Evolutionary conservation across 2,113 vertebrate species (phyloP).

Genomic region (Clarias gariepinus): DNA sequence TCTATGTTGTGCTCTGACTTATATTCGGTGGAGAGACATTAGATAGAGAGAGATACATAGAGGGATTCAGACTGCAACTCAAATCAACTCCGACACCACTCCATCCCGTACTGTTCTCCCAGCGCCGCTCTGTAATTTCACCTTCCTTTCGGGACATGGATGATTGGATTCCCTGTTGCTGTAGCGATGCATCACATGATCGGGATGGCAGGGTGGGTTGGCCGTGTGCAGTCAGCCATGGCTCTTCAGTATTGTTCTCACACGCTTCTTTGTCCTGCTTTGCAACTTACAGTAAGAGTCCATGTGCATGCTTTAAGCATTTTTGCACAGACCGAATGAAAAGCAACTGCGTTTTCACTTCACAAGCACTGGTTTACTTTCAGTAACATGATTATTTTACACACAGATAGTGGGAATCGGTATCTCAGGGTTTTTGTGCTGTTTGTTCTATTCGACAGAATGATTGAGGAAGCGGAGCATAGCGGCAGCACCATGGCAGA

Average conservation of each 20-base stretch:
- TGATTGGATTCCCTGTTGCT: constrained; percentile 87
- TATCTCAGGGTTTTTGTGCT: constrained; percentile 65
- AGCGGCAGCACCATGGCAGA: constrained; percentile 96
- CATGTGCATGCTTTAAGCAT: not conserved
- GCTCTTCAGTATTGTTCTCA: constrained; percentile 53
- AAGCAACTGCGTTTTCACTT: not conserved
- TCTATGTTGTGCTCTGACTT: not conserved
- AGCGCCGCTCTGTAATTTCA: constrained; percentile 53
- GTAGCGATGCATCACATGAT: constrained; percentile 97
- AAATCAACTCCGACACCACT: too few species aligned
- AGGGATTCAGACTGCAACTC: not conserved
- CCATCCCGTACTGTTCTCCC: not conserved
- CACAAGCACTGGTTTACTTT: not conserved
- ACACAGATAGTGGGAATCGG: not conserved
- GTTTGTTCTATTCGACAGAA: constrained; percentile 77
- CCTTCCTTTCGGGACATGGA: constrained; percentile 82
- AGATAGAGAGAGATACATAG: not conserved
- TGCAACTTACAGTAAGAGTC: not conserved
- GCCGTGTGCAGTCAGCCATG: constrained; percentile 76
- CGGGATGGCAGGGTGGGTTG: constrained; percentile 82
- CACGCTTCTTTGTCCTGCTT: not conserved
- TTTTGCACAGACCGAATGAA: not conserved
- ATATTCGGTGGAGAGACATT: not conserved
- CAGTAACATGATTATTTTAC: not conserved
- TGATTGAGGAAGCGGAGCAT: constrained; percentile 91